Evolutionary conservation across 2,113 vertebrate species (phyloP).

Genomic region (Benitochromis conjunctus): DNA sequence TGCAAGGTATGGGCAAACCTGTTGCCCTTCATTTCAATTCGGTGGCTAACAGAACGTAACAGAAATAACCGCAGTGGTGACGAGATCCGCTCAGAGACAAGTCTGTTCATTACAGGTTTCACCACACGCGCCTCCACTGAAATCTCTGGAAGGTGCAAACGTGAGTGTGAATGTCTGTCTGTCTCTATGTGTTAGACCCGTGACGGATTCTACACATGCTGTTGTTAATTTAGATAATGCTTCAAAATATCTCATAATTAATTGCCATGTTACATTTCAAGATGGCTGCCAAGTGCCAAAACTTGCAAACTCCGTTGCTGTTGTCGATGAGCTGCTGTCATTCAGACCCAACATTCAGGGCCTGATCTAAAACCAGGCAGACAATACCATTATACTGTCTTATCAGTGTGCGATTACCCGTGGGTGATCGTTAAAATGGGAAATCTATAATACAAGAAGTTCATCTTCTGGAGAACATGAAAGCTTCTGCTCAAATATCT

Average conservation of each 20-base stretch:
- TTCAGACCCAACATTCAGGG: background rate
- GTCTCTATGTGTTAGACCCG: background rate
- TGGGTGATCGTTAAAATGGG: background rate
- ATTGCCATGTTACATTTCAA: background rate
- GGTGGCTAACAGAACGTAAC: background rate
- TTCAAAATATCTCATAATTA: background rate
- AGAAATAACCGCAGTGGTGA: background rate
- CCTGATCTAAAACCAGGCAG: no score
- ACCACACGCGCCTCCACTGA: background rate
- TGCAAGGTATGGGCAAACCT: background rate
- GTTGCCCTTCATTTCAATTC: fast-evolving
- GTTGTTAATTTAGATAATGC: background rate
- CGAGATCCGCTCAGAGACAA: background rate
- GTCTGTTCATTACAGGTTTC: background rate
- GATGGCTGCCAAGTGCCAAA: background rate
- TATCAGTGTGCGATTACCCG: background rate
- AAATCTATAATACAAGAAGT: background rate
- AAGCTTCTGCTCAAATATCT: background rate
- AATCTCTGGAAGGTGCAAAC: background rate
- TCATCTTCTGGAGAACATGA: background rate
- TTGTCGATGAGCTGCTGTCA: background rate
- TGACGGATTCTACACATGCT: background rate
- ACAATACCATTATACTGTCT: no score
- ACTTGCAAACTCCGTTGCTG: background rate
- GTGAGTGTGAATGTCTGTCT: background rate